These are phyloP conservation scores for Peribatodes rhomboidaria DNA, from an alignment of 2,888 invertebrate genomes.

Conservation along the genomic window DNA sequence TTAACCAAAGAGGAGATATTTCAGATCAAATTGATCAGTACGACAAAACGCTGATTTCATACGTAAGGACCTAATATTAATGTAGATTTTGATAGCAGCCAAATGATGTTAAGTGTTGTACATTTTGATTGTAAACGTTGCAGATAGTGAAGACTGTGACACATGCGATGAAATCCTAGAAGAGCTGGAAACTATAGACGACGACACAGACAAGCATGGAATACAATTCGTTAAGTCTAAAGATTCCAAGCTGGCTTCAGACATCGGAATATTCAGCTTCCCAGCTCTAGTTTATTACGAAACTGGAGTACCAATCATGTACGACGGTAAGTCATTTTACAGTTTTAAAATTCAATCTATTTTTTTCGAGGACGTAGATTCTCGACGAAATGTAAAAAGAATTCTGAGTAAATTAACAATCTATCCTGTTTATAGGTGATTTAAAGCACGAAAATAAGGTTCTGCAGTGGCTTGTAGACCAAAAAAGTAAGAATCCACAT, in stretches of 20 bases:
- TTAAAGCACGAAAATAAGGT: constrained; percentile 97
- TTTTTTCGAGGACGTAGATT: constrained; percentile 2
- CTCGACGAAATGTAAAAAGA: constrained; percentile 14
- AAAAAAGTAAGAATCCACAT: constrained; percentile 96
- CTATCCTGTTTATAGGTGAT: constrained; percentile 92
- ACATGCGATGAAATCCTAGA: constrained; percentile 94
- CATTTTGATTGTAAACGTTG: constrained; percentile 44
- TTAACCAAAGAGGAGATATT: no score
- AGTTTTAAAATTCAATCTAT: neutral
- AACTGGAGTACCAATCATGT: constrained; percentile 97
- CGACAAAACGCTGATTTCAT: no score
- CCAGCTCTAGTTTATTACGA: constrained; percentile 97
- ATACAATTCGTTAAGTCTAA: constrained; percentile 98
- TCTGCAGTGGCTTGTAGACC: constrained; percentile 97
- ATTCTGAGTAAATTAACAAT: constrained; percentile 52
- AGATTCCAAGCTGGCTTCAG: constrained; percentile 95
- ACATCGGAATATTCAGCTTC: constrained; percentile 96
- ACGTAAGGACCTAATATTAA: no score
- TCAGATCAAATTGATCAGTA: no score
- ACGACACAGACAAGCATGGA: constrained; percentile 96
- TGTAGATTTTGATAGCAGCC: neutral
- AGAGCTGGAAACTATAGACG: constrained; percentile 96
- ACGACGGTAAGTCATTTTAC: constrained; percentile 91
- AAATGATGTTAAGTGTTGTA: neutral
- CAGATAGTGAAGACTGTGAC: constrained; percentile 94